Evolutionary conservation across 35 echinoderm and acorn worm species (phyloP).

Genomic region (Holothuria glaberrima): DNA sequence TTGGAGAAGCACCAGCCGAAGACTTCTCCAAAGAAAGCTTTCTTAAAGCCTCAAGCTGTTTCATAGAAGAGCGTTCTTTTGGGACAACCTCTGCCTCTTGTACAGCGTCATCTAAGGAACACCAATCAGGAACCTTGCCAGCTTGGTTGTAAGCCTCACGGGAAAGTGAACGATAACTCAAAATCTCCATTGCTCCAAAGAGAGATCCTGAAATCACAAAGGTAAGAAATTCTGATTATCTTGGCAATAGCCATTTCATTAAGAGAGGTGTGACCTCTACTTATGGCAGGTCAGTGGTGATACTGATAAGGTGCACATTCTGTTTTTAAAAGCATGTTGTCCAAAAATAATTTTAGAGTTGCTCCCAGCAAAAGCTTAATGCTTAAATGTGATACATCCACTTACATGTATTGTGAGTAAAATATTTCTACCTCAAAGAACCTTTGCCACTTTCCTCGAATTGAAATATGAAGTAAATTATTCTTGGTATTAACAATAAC

Average conservation of each 20-base stretch:
- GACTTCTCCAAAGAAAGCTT: conserved; percentile 45
- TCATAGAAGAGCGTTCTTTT: conserved; percentile 79
- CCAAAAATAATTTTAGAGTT: no score
- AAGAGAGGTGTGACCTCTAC: no score
- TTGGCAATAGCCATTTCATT: neutral
- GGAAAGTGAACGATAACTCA: conserved; percentile 87
- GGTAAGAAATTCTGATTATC: neutral
- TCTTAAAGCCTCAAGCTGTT: conserved; percentile 51
- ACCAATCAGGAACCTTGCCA: conserved; percentile 94
- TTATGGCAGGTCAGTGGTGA: no score
- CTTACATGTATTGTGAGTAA: no score
- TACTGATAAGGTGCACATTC: no score
- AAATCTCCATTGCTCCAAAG: conserved; percentile 93
- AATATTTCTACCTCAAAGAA: no score
- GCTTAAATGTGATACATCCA: no score
- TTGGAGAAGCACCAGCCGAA: neutral
- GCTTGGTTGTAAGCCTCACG: conserved; percentile 78
- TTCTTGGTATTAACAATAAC: no score
- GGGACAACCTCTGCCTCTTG: conserved; percentile 73
- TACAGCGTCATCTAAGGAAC: conserved; percentile 66
- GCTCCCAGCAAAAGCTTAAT: no score
- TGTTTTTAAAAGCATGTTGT: no score
- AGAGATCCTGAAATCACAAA: conserved; percentile 75
- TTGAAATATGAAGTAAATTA: no score
- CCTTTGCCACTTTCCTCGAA: no score